phyloP scores from a whole-genome alignment of 2,888 invertebrate species.

The Harpalus rubripes region DNA sequence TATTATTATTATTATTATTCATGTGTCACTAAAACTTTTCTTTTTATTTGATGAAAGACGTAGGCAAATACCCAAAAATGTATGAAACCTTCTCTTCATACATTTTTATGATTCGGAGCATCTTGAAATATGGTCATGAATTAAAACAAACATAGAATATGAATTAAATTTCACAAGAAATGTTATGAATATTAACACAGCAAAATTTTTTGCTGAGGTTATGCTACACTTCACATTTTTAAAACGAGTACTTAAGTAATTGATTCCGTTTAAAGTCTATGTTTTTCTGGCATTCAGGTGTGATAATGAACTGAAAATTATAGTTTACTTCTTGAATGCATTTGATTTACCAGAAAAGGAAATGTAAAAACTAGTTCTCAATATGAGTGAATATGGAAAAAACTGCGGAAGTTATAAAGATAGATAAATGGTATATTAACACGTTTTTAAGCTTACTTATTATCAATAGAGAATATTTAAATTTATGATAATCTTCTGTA shows the following conservation, averaged over 20 bases:
- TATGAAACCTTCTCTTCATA: background rate
- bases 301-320: slow-evolving; percentile 26
- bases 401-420: slow-evolving; percentile 15
- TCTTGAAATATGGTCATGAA: slow-evolving; percentile 8
- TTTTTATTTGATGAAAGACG: no score
- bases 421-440: slow-evolving; percentile 3
- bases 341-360: slow-evolving; percentile 6
- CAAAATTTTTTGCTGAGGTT: background rate
- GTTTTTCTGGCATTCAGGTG: slow-evolving; percentile 4
- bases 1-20: no score
- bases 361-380: slow-evolving; percentile 15
- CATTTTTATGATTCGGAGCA: background rate
- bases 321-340: slow-evolving; percentile 5
- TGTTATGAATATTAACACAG: slow-evolving; percentile 9
- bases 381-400: background rate
- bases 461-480: slow-evolving; percentile 14
- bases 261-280: slow-evolving; percentile 16
- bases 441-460: background rate
- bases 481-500: background rate
- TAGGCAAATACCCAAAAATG: no score
- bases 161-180: slow-evolving; percentile 14
- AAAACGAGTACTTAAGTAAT: background rate
- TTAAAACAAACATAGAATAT: slow-evolving; percentile 25
- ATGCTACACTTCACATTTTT: background rate
- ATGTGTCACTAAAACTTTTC: no score